A percentile compares a stretch with the other conserved stretches of the same genome.
Conservation (phyloP, 1,140 invertebrate genomes). For the Diabrotica undecimpunctata region DNA sequence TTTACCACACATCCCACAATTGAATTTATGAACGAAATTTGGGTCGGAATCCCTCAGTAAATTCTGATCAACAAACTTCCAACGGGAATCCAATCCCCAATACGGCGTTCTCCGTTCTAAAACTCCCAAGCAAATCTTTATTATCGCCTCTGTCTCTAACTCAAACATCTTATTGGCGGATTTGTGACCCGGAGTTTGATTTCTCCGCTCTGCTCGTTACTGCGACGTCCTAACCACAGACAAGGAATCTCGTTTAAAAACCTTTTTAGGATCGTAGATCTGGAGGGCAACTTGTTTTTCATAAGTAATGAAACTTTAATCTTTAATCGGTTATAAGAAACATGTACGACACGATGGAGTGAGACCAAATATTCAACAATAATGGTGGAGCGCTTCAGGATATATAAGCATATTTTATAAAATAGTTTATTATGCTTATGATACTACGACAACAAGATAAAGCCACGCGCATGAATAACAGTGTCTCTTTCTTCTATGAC, state of each 20-base stretch:
- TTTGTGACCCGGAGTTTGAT: conserved; percentile 24
- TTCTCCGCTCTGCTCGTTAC: conserved; percentile 20
- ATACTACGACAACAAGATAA: no score
- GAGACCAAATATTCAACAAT: no score
- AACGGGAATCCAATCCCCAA: conserved; percentile 24
- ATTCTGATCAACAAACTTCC: conserved; percentile 26
- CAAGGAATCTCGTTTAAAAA: conserved; percentile 20
- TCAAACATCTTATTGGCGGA: conserved; percentile 31
- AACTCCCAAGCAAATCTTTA: conserved; percentile 27
- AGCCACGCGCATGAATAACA: no score
- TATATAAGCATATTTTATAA: no score
- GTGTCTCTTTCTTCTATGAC: no score
- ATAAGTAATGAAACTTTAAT: no score
- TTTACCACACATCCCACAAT: background rate
- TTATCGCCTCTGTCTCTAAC: conserved; percentile 29
- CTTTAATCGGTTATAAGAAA: no score
- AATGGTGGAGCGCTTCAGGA: no score
- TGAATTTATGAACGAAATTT: conserved; percentile 21
- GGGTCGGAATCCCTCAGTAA: conserved; percentile 22
- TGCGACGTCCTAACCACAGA: conserved; percentile 14
- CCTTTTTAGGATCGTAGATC: conserved; percentile 18
- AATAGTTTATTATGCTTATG: no score
- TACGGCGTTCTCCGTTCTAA: conserved; percentile 10
- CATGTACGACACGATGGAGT: no score
- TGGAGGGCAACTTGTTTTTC: conserved; percentile 10